Evolutionary conservation across 1,140 invertebrate species (phyloP).

Genomic region (Cataglyphis hispanica): DNA sequence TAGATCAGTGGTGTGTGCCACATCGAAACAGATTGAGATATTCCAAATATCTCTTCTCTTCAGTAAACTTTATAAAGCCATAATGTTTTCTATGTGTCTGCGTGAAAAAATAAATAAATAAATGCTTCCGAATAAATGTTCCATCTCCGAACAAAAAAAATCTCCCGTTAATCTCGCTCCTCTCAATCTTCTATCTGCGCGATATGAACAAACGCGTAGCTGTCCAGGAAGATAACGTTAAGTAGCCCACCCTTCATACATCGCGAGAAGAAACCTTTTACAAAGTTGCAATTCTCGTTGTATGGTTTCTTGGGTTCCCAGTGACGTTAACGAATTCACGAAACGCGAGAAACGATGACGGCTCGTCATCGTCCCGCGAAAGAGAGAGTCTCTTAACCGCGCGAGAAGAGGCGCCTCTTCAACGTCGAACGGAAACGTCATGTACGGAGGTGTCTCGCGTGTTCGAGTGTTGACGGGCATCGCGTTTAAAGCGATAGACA

Average conservation of each 20-base stretch:
- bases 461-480: slow-evolving; percentile 13
- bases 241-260: slow-evolving; percentile 38
- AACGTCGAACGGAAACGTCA: slow-evolving; percentile 8
- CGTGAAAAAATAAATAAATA: background rate
- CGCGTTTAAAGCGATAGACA: slow-evolving; percentile 25
- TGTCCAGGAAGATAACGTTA: slow-evolving; percentile 50
- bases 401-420: slow-evolving; percentile 39
- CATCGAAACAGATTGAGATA: background rate
- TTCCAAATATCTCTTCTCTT: slow-evolving; percentile 17
- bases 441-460: background rate
- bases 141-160: background rate
- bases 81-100: too few relatives aligned
- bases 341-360: slow-evolving; percentile 26
- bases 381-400: slow-evolving; percentile 39
- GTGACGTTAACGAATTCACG: background rate
- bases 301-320: slow-evolving; percentile 27
- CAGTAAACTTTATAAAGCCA: background rate
- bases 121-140: background rate
- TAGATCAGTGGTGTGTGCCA: slow-evolving; percentile 1
- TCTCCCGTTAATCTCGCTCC: background rate
- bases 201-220: slow-evolving; percentile 18
- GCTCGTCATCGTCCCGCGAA: slow-evolving; percentile 9
- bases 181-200: slow-evolving; percentile 13
- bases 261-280: slow-evolving; percentile 60
- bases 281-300: slow-evolving; percentile 63